Conservation (phyloP, 1,140 invertebrate species). For the Archivesica marissinica region DNA sequence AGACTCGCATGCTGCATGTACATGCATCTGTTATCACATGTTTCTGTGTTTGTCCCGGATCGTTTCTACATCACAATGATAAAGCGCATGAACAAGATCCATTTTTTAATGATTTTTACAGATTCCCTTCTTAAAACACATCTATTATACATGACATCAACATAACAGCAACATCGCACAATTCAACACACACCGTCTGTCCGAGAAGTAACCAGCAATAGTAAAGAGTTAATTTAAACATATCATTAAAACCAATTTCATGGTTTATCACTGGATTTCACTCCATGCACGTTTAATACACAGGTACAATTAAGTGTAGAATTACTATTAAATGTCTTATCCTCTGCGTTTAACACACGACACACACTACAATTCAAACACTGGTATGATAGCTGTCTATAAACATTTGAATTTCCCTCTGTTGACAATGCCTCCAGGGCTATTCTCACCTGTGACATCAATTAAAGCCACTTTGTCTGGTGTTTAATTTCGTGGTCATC, state of each 20-base stretch:
- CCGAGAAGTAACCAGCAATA: constrained; percentile 1
- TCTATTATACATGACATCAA: too few species aligned
- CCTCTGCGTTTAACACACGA: constrained; percentile 23
- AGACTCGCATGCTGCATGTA: too few species aligned
- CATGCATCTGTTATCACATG: too few species aligned
- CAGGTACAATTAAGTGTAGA: constrained; percentile 3
- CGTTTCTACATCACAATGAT: neutral
- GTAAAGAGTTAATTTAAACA: constrained; percentile 7
- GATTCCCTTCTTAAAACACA: neutral
- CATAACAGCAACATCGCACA: neutral
- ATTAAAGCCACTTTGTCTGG: neutral
- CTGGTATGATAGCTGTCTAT: neutral
- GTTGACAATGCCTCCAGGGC: constrained; percentile 23
- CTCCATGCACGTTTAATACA: constrained; percentile 17
- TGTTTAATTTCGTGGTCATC: neutral
- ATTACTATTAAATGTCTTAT: constrained; percentile 21
- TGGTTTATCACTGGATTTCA: constrained; percentile 16
- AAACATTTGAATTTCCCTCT: constrained; percentile 56
- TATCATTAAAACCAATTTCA: constrained; percentile 45
- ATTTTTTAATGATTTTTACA: neutral
- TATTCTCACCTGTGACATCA: constrained; percentile 20
- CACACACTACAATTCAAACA: constrained; percentile 10
- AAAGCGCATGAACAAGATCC: neutral
- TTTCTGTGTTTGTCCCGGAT: too few species aligned
- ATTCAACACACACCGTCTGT: neutral